Evolutionary conservation across 2,888 invertebrate genomes (phyloP), one percentile per base, ranked within the genome.

Genomic region (Apodemia mormo): DNA sequence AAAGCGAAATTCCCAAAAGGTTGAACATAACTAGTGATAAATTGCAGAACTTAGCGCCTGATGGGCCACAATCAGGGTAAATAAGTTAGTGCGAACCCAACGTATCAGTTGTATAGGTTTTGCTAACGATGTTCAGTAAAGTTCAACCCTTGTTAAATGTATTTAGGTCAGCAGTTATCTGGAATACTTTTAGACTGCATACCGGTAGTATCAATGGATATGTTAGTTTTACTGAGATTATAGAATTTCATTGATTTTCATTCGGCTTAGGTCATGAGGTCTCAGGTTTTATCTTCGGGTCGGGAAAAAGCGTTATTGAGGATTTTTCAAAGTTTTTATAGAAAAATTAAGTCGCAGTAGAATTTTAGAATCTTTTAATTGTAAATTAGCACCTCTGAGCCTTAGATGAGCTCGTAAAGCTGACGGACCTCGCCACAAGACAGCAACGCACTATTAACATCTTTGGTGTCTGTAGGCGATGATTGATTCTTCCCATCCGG

Each of bases 91-190:
- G 71, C 68, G 71, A 64, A 65, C 56, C 66, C 68, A 68, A 70
- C 68, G 68, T 70, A 70, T 70, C 70, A 68, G 70, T 70, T 72
- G 66, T 72, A 69, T 70, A 71, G 70, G 68, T 61, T 68, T 67
- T 67, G 69, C 49, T 72, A 71, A 71, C 71, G 61, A 72, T 45
- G 68, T 70, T 68, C 65, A 2, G 67, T 58, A 68, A 73, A 69
- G 68, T 71, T 69, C 66, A 30, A 52, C 68, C 69, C 71, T 66
- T 64, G 68, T 68, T 68, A 64, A 33, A 30, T 49, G 68, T 69
- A 73, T 71, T 64, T 73, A 49, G 71, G 68, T 69, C 66, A 71
- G 66, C 64, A 68, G 68, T 68, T 64, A 61, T 68, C 61, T 45
- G 2, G 49, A 33, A 43, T 68, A 61, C 49, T n/a, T 49, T 49